Evolutionary conservation across 2,113 vertebrate genomes (phyloP).

Genomic region (Seriola aureovittata): DNA sequence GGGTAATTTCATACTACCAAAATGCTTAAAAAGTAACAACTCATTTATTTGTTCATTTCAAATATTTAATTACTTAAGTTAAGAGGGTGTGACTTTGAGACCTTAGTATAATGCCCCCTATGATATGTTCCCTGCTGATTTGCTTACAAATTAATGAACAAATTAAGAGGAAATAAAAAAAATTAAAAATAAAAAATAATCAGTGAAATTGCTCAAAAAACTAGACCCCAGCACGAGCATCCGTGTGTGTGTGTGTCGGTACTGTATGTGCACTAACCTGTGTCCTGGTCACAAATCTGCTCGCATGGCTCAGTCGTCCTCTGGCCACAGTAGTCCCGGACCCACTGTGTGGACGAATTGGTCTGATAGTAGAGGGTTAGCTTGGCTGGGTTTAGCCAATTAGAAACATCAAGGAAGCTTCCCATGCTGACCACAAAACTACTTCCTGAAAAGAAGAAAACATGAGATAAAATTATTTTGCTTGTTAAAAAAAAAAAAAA

Average conservation of each 20-base stretch:
- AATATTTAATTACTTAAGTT: too few relatives aligned
- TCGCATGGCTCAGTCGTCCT: conserved; percentile 96
- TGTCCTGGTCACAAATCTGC: conserved; percentile 95
- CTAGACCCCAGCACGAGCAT: not conserved
- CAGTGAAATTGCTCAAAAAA: not conserved
- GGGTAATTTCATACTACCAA: not conserved
- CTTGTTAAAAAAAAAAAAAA: not conserved
- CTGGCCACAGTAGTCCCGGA: conserved; percentile 95
- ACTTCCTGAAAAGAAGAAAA: conserved; percentile 86
- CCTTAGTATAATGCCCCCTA: too few relatives aligned
- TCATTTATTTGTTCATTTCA: not conserved
- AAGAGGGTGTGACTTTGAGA: too few relatives aligned
- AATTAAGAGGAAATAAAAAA: not conserved
- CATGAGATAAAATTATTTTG: conserved; percentile 34
- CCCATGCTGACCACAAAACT: conserved; percentile 98
- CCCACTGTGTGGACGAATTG: conserved; percentile 95
- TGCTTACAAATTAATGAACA: not conserved
- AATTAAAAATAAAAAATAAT: not conserved
- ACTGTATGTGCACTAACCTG: conserved; percentile 85
- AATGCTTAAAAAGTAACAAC: not conserved
- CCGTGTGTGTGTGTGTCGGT: conserved; percentile 1
- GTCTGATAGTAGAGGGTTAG: conserved; percentile 96
- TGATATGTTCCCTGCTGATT: too few relatives aligned
- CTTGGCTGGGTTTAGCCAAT: conserved; percentile 98
- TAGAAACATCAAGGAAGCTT: conserved; percentile 96